These are phyloP conservation scores for Aricia artaxerxes DNA, from an alignment of 2,888 invertebrate species.

Conservation along the genomic window DNA sequence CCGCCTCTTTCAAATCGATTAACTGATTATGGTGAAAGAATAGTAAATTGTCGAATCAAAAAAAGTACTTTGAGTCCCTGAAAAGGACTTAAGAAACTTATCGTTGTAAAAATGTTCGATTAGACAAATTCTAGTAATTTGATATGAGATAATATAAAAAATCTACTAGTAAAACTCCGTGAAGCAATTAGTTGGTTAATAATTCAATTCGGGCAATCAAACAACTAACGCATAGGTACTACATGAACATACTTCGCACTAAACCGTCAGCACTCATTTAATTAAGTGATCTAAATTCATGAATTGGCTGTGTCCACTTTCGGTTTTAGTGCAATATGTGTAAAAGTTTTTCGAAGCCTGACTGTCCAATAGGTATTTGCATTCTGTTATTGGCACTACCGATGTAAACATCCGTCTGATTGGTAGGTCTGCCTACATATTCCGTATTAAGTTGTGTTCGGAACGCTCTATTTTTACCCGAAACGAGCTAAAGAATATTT, in stretches of 20 bases:
- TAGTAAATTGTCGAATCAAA: too few relatives aligned
- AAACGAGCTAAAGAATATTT: neutral
- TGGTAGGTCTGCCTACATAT: slow-evolving; percentile 57
- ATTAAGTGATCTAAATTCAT: slow-evolving; percentile 50
- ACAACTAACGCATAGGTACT: neutral
- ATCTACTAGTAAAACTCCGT: neutral
- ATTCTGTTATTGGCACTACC: slow-evolving; percentile 72
- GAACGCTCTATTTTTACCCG: slow-evolving; percentile 2
- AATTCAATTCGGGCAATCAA: neutral
- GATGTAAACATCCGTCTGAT: slow-evolving; percentile 71
- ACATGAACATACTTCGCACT: neutral
- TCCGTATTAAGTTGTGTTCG: slow-evolving; percentile 43
- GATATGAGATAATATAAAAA: too few relatives aligned
- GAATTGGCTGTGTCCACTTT: slow-evolving; percentile 44
- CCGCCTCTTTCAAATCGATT: too few relatives aligned
- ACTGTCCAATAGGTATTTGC: slow-evolving; percentile 66
- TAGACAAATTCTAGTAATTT: too few relatives aligned
- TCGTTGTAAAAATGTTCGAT: too few relatives aligned
- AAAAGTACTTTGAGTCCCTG: too few relatives aligned
- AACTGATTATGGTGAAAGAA: too few relatives aligned
- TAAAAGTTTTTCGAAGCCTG: slow-evolving; percentile 52
- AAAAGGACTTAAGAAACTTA: too few relatives aligned
- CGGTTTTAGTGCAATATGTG: slow-evolving; percentile 50
- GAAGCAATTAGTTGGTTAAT: neutral
- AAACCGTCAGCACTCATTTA: slow-evolving; percentile 37